Percentiles rank a stretch among this genome's conserved stretches.
Evolutionary conservation across 2,113 vertebrate species (phyloP).

Genomic region (Halichoerus grypus): DNA sequence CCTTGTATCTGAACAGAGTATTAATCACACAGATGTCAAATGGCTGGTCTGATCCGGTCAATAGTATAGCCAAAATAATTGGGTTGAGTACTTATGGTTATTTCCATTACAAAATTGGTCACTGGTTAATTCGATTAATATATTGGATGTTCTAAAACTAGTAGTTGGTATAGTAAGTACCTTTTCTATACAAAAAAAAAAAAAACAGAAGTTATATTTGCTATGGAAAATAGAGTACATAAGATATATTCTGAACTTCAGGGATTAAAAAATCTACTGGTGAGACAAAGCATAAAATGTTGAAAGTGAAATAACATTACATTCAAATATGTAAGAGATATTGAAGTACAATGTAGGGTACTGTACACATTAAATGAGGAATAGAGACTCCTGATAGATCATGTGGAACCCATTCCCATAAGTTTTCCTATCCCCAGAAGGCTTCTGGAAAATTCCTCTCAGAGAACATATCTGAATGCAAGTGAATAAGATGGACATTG

Average conservation of each 20-base stretch:
- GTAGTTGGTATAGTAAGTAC: not conserved
- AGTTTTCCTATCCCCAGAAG: not conserved
- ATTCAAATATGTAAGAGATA: not conserved
- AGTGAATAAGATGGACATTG: not conserved
- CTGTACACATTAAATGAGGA: not conserved
- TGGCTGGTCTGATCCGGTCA: not conserved
- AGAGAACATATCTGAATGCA: not conserved
- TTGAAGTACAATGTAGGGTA: not conserved
- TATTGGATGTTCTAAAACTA: not conserved
- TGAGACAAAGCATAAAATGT: not conserved
- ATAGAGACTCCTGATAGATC: not conserved
- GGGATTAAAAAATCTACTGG: not conserved
- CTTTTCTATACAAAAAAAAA: not conserved
- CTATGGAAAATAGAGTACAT: not conserved
- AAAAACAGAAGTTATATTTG: not conserved
- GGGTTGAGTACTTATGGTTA: not conserved
- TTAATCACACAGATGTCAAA: not conserved
- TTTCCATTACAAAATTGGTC: constrained; percentile 33
- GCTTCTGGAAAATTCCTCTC: not conserved
- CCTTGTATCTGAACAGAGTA: not conserved
- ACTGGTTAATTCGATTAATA: constrained; percentile 3
- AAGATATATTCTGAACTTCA: not conserved
- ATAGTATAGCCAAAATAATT: constrained; percentile 5
- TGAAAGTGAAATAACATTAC: not conserved
- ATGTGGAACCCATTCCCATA: not conserved